These are phyloP conservation scores for Oasisia sp. DNA, from an alignment of 2,888 invertebrate genomes.

Conservation along the genomic window DNA sequence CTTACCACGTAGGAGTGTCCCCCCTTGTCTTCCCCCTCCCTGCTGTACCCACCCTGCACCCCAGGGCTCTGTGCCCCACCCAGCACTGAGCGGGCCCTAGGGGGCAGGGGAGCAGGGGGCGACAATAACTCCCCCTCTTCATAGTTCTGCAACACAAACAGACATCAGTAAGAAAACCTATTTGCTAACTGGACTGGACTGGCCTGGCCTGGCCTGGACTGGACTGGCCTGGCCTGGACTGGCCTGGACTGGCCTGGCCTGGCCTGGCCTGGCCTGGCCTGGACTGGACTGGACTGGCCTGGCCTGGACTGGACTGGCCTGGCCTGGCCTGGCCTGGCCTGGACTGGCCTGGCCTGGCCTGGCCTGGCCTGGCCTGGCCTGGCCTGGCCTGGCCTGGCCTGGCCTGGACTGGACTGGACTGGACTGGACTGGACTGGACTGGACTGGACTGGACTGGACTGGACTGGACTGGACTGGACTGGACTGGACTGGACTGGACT, in stretches of 20 bases:
- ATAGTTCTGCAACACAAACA: constrained; percentile 28
- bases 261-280: neutral
- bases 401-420: neutral
- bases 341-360: neutral
- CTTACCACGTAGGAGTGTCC: neutral
- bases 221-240: no score
- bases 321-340: no score
- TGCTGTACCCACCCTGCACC: neutral
- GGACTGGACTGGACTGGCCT: no score
- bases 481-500: neutral
- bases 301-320: neutral
- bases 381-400: no score
- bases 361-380: no score
- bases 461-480: no score
- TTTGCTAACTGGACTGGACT: neutral
- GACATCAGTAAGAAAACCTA: neutral
- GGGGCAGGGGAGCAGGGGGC: constrained; percentile 42
- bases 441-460: neutral
- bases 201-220: no score
- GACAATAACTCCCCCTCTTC: constrained; percentile 48
- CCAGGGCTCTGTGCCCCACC: neutral
- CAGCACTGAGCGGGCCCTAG: neutral
- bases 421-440: no score
- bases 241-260: no score
- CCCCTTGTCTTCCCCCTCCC: neutral